Percentiles rank a stretch among this genome's conserved stretches.
Evolutionary conservation across 2,113 vertebrate species (phyloP).

Genomic region (Hemiscyllium ocellatum): DNA sequence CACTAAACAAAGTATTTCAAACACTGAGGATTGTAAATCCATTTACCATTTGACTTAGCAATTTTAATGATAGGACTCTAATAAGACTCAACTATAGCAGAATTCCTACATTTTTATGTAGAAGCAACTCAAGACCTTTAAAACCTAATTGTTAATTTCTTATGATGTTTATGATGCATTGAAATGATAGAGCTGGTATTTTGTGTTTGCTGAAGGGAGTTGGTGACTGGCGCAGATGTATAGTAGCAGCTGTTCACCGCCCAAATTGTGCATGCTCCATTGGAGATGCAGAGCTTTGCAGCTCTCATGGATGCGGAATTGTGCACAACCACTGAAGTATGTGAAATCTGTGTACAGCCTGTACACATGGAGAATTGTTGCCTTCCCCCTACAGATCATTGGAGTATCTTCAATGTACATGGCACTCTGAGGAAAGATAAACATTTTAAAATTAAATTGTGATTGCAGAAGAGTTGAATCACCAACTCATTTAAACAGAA

Average conservation of each 20-base stretch:
- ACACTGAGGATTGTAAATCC: not conserved
- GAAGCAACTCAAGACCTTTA: not conserved
- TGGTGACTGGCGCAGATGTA: not conserved
- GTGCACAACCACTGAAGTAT: not conserved
- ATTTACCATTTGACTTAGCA: conserved; percentile 4
- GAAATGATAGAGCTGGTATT: not conserved
- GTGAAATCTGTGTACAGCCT: not conserved
- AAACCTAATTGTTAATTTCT: not conserved
- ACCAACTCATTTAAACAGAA: not conserved
- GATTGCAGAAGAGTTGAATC: not conserved
- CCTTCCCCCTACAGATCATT: not conserved
- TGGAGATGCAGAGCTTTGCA: not conserved
- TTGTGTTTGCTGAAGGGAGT: not conserved
- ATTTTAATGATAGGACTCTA: not conserved
- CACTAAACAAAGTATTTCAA: not conserved
- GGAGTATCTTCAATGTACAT: not conserved
- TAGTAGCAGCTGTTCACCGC: not conserved
- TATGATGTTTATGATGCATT: not conserved
- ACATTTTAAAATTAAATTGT: not conserved
- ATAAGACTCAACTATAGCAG: not conserved
- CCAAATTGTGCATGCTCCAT: not conserved
- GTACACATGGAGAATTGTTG: not conserved
- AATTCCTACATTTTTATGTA: not conserved
- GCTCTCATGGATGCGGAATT: not conserved
- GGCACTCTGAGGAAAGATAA: not conserved